Evolutionary conservation across 1,140 invertebrate genomes (phyloP).

Genomic region (Steinernema feltiae): DNA sequence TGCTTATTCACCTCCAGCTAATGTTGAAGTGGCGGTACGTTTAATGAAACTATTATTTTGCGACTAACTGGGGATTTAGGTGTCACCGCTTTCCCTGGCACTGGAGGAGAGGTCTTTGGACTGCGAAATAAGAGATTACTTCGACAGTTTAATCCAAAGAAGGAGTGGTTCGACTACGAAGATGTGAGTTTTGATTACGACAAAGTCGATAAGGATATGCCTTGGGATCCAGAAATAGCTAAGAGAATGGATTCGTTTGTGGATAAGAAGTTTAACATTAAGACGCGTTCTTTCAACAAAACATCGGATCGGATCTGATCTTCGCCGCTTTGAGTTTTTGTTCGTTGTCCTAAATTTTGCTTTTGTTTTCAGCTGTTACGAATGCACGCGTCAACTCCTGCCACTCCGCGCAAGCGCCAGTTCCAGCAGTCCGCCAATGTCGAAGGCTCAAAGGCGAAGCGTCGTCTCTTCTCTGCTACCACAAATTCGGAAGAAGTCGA

Average conservation of each 20-base stretch:
- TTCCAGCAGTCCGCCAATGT: neutral
- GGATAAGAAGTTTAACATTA: neutral
- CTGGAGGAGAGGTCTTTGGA: slow-evolving; percentile 42
- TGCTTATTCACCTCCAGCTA: slow-evolving; percentile 30
- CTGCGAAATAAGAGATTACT: slow-evolving; percentile 48
- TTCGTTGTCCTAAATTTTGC: neutral
- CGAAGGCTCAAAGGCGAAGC: neutral
- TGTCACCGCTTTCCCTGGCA: slow-evolving; percentile 52
- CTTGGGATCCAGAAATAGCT: slow-evolving; percentile 53
- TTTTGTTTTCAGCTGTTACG: neutral
- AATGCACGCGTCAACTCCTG: neutral
- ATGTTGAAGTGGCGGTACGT: slow-evolving; percentile 41
- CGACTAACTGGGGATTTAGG: too few species aligned
- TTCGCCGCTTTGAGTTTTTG: neutral
- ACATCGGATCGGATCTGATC: neutral
- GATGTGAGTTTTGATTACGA: slow-evolving; percentile 41
- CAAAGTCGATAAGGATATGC: slow-evolving; percentile 39
- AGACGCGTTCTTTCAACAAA: neutral
- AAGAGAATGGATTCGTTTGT: slow-evolving; percentile 45
- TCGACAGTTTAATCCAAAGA: slow-evolving; percentile 51
- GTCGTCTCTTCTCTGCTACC: neutral
- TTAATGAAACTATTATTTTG: slow-evolving; percentile 11
- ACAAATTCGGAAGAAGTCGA: neutral
- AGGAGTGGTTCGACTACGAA: slow-evolving; percentile 56
- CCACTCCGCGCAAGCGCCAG: neutral